These are phyloP conservation scores for Platerodrilus igneus DNA, from an alignment of 2,888 invertebrate species.

Conservation along the genomic window DNA sequence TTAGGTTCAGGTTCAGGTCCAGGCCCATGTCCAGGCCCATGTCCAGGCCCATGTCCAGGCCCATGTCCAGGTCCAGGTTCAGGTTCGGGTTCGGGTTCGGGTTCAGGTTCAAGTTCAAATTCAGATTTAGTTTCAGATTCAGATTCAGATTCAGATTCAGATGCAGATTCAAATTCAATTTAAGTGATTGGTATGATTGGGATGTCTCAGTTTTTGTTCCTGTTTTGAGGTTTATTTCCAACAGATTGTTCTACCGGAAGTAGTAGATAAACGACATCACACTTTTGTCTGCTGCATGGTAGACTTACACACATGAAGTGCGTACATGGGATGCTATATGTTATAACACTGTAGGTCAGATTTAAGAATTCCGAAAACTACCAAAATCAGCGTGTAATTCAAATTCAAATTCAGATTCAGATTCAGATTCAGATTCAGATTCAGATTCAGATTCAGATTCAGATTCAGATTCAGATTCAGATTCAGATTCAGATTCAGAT, in stretches of 20 bases:
- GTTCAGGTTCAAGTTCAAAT: slow-evolving; percentile 36
- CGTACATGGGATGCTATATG: too few relatives aligned
- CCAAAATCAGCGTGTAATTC: slow-evolving; percentile 39
- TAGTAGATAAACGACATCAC: too few relatives aligned
- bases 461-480: slow-evolving; percentile 37
- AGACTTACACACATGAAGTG: too few relatives aligned
- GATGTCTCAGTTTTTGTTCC: too few relatives aligned
- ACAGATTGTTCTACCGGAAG: too few relatives aligned
- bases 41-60: slow-evolving; percentile 37
- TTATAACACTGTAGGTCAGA: too few relatives aligned
- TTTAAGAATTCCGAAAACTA: too few relatives aligned
- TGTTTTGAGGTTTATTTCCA: too few relatives aligned
- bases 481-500: slow-evolving; percentile 35
- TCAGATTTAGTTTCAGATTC: slow-evolving; percentile 43
- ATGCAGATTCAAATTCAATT: slow-evolving; percentile 29
- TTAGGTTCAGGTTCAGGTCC: slow-evolving; percentile 35
- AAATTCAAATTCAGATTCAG: slow-evolving; percentile 38
- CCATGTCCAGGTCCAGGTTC: slow-evolving; percentile 29
- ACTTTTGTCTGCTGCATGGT: too few relatives aligned
- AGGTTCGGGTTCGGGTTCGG: slow-evolving; percentile 40
- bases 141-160: slow-evolving; percentile 38
- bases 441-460: slow-evolving; percentile 36
- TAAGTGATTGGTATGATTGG: too few relatives aligned
- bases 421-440: slow-evolving; percentile 37
- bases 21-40: slow-evolving; percentile 36